A percentile compares a stretch with the other conserved stretches of the same genome.
phyloP scores from a whole-genome alignment of 1,140 invertebrate genomes.

The Steinernema khuongi region DNA sequence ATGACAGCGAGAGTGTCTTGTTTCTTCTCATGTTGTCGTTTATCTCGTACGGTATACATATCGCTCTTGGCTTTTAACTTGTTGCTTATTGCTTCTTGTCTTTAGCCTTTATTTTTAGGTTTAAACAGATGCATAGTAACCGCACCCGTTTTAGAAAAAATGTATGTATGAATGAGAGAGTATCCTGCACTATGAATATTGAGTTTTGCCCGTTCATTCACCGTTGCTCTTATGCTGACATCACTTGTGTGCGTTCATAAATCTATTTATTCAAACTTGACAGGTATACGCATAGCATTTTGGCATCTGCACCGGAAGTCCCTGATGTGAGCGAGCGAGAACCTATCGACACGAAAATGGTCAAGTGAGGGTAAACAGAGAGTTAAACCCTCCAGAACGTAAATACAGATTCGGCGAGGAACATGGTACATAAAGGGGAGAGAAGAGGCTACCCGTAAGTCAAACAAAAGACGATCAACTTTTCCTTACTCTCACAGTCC shows the following conservation, averaged over 20 bases:
- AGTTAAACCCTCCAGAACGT: background rate
- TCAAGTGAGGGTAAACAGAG: background rate
- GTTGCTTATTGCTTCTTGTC: too few relatives aligned
- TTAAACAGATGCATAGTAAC: too few relatives aligned
- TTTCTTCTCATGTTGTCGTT: too few relatives aligned
- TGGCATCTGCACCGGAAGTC: slow-evolving; percentile 1
- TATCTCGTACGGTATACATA: too few relatives aligned
- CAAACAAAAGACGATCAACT: background rate
- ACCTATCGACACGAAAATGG: background rate
- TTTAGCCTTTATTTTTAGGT: too few relatives aligned
- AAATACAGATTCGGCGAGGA: background rate
- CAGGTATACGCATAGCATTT: background rate
- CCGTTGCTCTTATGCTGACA: too few relatives aligned
- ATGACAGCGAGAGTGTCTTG: too few relatives aligned
- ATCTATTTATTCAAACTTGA: background rate
- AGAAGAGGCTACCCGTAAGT: background rate
- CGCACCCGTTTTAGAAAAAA: too few relatives aligned
- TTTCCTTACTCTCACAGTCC: background rate
- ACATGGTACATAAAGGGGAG: background rate
- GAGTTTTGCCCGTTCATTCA: too few relatives aligned
- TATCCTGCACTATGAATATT: too few relatives aligned
- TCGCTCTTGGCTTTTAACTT: too few relatives aligned
- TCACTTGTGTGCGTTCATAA: background rate
- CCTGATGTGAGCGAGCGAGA: background rate
- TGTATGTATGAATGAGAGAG: too few relatives aligned